Percentiles rank a stretch among this genome's conserved stretches.
phyloP scores from a whole-genome alignment of 2,797 vertebrate species.

The Arrhamphus sclerolepis region DNA sequence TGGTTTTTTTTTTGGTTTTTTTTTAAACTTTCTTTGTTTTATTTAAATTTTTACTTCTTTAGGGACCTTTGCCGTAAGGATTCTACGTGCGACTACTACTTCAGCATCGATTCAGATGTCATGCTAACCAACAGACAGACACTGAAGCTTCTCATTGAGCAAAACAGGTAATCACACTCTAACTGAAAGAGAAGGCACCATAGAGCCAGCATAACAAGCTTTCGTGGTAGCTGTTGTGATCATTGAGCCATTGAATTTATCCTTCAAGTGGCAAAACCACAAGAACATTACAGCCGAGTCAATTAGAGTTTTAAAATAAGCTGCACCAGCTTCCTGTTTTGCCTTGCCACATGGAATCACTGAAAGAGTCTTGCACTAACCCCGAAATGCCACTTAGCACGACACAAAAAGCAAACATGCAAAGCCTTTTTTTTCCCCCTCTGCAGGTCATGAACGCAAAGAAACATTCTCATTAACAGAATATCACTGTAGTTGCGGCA shows the following conservation, averaged over 20 bases:
- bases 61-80: slow-evolving; percentile 95
- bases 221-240: slow-evolving; percentile 36
- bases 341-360: slow-evolving; percentile 52
- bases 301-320: slow-evolving; percentile 75
- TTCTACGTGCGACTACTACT: slow-evolving; percentile 89
- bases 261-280: slow-evolving; percentile 63
- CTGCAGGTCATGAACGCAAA: slow-evolving; percentile 43
- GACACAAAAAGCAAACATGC: slow-evolving; percentile 64
- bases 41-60: not conserved
- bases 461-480: slow-evolving; percentile 63
- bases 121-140: slow-evolving; percentile 92
- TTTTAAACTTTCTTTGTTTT: no score
- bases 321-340: slow-evolving; percentile 72
- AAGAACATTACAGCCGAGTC: slow-evolving; percentile 60
- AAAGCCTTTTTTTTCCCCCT: slow-evolving; percentile 44
- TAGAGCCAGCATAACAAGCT: slow-evolving; percentile 22
- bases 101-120: slow-evolving; percentile 95
- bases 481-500: slow-evolving; percentile 56
- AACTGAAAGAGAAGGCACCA: slow-evolving; percentile 7
- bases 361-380: slow-evolving; percentile 36
- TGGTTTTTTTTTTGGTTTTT: not conserved
- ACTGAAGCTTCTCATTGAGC: slow-evolving; percentile 92
- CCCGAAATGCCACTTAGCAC: slow-evolving; percentile 66
- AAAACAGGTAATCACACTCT: slow-evolving; percentile 89
- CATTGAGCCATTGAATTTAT: slow-evolving; percentile 36